These are phyloP conservation scores for Cataglyphis altisquamis DNA, from an alignment of 2,888 invertebrate genomes.

Conservation along the genomic window DNA sequence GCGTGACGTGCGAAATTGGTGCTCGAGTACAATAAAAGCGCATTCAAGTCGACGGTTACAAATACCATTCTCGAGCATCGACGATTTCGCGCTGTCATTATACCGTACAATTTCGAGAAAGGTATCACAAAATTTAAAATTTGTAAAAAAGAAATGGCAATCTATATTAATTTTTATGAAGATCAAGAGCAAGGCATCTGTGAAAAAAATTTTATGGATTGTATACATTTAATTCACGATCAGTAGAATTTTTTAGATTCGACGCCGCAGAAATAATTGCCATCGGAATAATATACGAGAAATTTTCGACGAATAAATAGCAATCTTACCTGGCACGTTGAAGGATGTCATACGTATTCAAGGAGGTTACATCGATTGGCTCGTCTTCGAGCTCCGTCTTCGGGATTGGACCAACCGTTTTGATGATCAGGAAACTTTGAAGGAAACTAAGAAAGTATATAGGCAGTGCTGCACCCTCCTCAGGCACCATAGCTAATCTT, in stretches of 20 bases:
- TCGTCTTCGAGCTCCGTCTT: conserved; percentile 91
- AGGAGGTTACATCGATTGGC: conserved; percentile 90
- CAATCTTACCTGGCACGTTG: conserved; percentile 92
- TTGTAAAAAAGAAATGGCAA: background rate
- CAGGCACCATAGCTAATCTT: conserved; percentile 95
- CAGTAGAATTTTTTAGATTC: background rate
- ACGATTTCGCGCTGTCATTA: conserved; percentile 4
- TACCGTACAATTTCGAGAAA: background rate
- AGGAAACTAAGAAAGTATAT: conserved; percentile 95
- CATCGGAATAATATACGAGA: background rate
- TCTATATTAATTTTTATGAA: background rate
- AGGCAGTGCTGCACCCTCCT: conserved; percentile 94
- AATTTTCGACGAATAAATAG: conserved; percentile 7
- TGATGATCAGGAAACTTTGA: conserved; percentile 94
- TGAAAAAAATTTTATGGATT: background rate
- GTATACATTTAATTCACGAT: background rate
- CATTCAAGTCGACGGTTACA: conserved; percentile 51
- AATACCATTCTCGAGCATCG: conserved; percentile 40
- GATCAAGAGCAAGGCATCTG: background rate
- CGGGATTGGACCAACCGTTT: conserved; percentile 90
- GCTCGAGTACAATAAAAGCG: conserved; percentile 56
- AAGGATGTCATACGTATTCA: conserved; percentile 96
- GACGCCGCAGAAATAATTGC: background rate
- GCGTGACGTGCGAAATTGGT: conserved; percentile 58
- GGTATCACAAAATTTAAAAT: background rate